A percentile compares a stretch with the other conserved stretches of the same genome.
Evolutionary conservation across 2,113 vertebrate genomes (phyloP).

Genomic region (Falcunculus frontatus): DNA sequence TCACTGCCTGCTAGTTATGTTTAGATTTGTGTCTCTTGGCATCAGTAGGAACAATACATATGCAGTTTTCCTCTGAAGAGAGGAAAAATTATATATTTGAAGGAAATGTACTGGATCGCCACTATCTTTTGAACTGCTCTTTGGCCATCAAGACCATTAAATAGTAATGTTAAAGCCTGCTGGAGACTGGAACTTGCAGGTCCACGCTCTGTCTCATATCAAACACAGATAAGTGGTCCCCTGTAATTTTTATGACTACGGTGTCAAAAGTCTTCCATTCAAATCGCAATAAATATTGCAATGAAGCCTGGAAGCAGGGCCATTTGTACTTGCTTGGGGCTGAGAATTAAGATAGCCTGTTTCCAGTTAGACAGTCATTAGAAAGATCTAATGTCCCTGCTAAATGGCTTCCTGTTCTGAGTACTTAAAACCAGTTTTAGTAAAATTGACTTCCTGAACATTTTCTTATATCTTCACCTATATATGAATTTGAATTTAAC

Average conservation of each 20-base stretch:
- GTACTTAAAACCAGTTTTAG: slow-evolving; percentile 94
- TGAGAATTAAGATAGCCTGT: slow-evolving; percentile 91
- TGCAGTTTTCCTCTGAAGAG: background rate
- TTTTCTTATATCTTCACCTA: slow-evolving; percentile 80
- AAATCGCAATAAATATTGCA: slow-evolving; percentile 93
- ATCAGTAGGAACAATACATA: background rate
- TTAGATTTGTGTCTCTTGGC: background rate
- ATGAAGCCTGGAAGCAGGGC: slow-evolving; percentile 88
- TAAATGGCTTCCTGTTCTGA: slow-evolving; percentile 97
- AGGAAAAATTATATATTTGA: background rate
- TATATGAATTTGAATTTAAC: background rate
- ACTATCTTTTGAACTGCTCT: slow-evolving; percentile 48
- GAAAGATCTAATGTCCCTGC: slow-evolving; percentile 94
- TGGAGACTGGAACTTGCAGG: slow-evolving; percentile 60
- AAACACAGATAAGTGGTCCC: slow-evolving; percentile 71
- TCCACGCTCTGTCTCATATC: slow-evolving; percentile 78
- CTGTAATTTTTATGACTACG: slow-evolving; percentile 90
- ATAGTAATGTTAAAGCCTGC: slow-evolving; percentile 47
- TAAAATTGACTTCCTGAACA: slow-evolving; percentile 94
- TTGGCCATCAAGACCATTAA: slow-evolving; percentile 64
- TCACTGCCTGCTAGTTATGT: background rate
- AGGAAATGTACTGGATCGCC: slow-evolving; percentile 31
- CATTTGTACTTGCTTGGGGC: slow-evolving; percentile 89
- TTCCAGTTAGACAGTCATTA: slow-evolving; percentile 99
- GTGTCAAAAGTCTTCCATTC: slow-evolving; percentile 93